These are phyloP conservation scores for Physella acuta DNA, from an alignment of 1,140 invertebrate species.

Conservation along the genomic window DNA sequence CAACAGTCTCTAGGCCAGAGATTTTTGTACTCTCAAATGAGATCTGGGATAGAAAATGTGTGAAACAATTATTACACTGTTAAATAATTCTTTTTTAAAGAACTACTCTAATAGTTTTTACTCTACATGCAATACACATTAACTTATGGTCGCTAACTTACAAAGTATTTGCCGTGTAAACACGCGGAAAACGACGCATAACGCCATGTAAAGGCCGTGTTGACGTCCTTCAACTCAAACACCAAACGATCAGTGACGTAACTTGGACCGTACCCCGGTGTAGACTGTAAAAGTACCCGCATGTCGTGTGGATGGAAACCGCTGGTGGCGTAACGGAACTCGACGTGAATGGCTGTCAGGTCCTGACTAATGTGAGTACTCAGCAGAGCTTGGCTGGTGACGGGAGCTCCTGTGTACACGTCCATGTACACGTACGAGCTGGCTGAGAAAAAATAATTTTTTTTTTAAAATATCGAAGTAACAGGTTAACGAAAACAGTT, in stretches of 20 bases:
- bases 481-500: too few relatives aligned
- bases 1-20: not conserved
- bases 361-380: not conserved
- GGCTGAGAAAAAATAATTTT: too few relatives aligned
- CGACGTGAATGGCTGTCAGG: not conserved
- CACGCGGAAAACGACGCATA: not conserved
- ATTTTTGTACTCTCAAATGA: not conserved
- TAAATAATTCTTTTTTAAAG: too few relatives aligned
- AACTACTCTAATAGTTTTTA: too few relatives aligned
- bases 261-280: not conserved
- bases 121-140: too few relatives aligned
- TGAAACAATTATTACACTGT: too few relatives aligned
- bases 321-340: not conserved
- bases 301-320: not conserved
- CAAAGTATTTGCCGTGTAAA: not conserved
- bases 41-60: not conserved
- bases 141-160: not conserved
- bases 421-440: not conserved
- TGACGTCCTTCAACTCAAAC: too few relatives aligned
- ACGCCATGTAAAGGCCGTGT: too few relatives aligned
- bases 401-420: too few relatives aligned
- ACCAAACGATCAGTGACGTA: too few relatives aligned
- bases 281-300: not conserved
- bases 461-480: too few relatives aligned
- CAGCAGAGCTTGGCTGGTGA: too few relatives aligned